Conservation (phyloP, 2,797 vertebrate genomes). For the Phrynocephalus forsythii region DNA sequence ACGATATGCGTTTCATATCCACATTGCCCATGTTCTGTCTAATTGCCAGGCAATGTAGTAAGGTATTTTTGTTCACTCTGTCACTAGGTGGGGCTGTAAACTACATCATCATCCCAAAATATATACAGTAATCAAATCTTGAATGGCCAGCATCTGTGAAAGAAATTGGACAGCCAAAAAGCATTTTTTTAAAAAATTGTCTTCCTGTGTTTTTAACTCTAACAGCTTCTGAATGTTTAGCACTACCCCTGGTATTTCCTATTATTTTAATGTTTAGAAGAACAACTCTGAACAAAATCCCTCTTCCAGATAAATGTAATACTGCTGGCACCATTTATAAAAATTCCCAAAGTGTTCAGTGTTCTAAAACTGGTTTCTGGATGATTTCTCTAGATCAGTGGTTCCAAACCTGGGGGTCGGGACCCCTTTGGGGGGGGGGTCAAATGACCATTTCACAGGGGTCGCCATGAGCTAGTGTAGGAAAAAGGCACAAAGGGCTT, state of each 20-base stretch:
- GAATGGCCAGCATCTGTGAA: background rate
- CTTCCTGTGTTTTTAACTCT: background rate
- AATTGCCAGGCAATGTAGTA: background rate
- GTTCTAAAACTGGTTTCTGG: background rate
- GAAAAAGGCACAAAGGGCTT: too few species aligned
- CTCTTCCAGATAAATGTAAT: background rate
- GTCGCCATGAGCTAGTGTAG: too few species aligned
- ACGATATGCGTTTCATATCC: background rate
- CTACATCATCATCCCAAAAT: constrained; percentile 1
- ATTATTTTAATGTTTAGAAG: constrained; percentile 3
- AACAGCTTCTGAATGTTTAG: background rate
- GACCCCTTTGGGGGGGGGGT: too few species aligned
- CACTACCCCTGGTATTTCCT: background rate
- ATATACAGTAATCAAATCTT: background rate
- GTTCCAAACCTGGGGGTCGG: too few species aligned
- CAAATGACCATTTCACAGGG: too few species aligned
- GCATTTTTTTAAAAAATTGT: background rate
- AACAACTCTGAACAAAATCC: background rate
- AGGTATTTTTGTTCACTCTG: constrained; percentile 2
- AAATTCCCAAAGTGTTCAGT: too few species aligned
- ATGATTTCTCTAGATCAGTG: too few species aligned
- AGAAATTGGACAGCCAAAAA: background rate
- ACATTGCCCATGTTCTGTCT: background rate
- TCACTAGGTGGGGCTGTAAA: constrained; percentile 43
- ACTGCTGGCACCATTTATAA: too few species aligned